These are phyloP conservation scores for Drosophila subpulchrella DNA, from an alignment of 1,140 invertebrate genomes.

Conservation along the genomic window DNA sequence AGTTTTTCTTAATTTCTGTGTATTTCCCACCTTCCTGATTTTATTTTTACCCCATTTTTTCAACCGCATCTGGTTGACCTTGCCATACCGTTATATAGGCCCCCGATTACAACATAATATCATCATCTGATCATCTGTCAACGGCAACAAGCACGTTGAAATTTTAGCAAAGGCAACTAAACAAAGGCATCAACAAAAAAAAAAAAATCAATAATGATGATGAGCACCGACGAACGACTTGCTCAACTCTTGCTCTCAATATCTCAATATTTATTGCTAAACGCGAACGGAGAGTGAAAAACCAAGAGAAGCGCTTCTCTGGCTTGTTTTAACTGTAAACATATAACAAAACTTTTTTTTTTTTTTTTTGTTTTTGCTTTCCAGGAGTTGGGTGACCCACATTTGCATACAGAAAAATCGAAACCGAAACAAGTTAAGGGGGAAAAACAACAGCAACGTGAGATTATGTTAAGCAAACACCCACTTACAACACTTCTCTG, in stretches of 20 bases:
- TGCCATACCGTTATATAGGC: conserved; percentile 72
- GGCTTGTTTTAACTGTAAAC: conserved; percentile 72
- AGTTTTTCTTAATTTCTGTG: not conserved
- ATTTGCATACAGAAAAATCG: conserved; percentile 50
- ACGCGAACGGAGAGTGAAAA: conserved; percentile 19
- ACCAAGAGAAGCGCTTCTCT: conserved; percentile 30
- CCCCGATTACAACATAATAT: conserved; percentile 66
- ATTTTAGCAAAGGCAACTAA: conserved; percentile 38
- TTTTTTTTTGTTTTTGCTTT: not conserved
- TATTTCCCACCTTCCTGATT: not conserved
- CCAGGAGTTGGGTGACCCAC: conserved; percentile 61
- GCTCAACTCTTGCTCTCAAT: conserved; percentile 53
- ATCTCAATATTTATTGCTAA: conserved; percentile 39
- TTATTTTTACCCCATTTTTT: not conserved
- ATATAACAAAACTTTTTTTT: conserved; percentile 31
- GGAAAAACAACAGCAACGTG: conserved; percentile 16
- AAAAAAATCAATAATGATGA: conserved; percentile 60
- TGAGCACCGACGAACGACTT: conserved; percentile 28
- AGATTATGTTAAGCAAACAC: conserved; percentile 65
- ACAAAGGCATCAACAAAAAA: conserved; percentile 17
- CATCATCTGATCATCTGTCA: conserved; percentile 51
- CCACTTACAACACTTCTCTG: conserved; percentile 65
- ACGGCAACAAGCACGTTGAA: conserved; percentile 10
- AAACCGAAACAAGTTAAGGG: conserved; percentile 50
- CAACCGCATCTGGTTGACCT: conserved; percentile 70